Percentiles rank a stretch among this genome's conserved stretches.
Conservation (phyloP, 2,797 vertebrate genomes). For the Numenius phaeopus region DNA sequence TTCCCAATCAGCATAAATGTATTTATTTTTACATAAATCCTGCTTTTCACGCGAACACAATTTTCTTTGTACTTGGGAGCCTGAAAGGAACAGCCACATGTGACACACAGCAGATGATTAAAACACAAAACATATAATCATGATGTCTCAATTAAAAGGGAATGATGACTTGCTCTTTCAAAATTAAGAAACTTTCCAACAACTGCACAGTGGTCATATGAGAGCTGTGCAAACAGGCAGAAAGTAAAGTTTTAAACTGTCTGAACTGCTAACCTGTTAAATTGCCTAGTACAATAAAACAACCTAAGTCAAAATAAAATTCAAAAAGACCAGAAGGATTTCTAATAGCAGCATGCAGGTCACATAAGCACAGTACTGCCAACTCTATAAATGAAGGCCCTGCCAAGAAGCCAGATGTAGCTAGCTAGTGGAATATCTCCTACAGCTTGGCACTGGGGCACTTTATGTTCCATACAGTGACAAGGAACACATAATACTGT, state of each 20-base stretch:
- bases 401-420: not conserved
- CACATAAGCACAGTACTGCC: not conserved
- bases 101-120: not conserved
- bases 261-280: not conserved
- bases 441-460: not conserved
- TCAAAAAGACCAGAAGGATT: not conserved
- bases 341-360: not conserved
- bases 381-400: not conserved
- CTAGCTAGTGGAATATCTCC: not conserved
- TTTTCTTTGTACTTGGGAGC: not conserved
- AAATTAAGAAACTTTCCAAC: not conserved
- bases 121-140: not conserved
- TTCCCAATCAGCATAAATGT: not conserved
- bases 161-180: not conserved
- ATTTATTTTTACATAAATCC: not conserved
- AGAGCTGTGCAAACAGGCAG: not conserved
- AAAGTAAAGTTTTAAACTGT: not conserved
- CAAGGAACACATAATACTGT: not conserved
- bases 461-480: not conserved
- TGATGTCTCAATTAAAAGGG: not conserved
- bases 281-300: not conserved
- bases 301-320: not conserved
- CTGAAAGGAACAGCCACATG: not conserved
- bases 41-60: not conserved
- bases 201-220: not conserved